phyloP scores from a whole-genome alignment of 2,113 vertebrate genomes.

The Eupsittula cactorum region DNA sequence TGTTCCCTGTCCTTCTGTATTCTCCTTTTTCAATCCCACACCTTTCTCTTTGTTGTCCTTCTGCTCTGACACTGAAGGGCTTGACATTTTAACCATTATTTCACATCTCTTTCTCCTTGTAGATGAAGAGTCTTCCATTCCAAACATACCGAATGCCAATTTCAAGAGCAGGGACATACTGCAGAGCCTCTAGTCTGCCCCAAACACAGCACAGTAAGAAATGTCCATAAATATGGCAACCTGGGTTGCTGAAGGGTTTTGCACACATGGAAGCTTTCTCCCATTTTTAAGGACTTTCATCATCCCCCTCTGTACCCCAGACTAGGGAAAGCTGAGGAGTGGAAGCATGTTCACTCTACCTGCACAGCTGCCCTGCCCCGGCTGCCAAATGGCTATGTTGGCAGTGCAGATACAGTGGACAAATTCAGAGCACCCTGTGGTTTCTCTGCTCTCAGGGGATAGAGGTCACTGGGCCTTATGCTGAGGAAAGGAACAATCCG shows the following conservation, averaged over 20 bases:
- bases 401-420: not conserved
- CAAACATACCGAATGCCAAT: not conserved
- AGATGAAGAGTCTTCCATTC: not conserved
- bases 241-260: not conserved
- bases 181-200: not conserved
- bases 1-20: not conserved
- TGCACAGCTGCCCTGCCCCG: not conserved
- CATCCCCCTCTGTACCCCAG: not conserved
- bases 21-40: not conserved
- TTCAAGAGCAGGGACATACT: not conserved
- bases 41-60: not conserved
- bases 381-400: not conserved
- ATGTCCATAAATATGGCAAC: not conserved
- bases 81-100: not conserved
- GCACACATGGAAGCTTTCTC: not conserved
- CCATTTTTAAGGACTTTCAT: not conserved
- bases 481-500: not conserved
- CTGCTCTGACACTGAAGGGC: not conserved
- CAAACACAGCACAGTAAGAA: not conserved
- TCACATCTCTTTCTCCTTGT: not conserved
- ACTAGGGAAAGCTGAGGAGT: not conserved
- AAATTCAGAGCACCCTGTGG: not conserved
- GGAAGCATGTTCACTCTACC: not conserved
- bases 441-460: not conserved
- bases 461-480: not conserved